Evolutionary conservation across 2,797 vertebrate species (phyloP).

Genomic region (Apodemus agrarius): DNA sequence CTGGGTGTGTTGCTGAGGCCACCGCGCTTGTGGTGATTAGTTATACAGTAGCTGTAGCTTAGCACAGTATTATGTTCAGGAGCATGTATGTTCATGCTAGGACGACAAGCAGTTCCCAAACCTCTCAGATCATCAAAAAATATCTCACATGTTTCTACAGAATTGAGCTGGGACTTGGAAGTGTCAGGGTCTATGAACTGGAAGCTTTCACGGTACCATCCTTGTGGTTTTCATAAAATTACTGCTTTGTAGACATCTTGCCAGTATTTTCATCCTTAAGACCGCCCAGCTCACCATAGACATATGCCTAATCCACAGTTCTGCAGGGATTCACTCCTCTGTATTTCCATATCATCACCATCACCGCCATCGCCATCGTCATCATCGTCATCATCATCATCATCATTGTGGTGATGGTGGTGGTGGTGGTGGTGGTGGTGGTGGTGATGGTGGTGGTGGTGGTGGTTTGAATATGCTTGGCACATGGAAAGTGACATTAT

Average conservation of each 20-base stretch:
- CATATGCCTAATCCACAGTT: background rate
- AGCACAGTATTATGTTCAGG: background rate
- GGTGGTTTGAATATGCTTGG: too few relatives aligned
- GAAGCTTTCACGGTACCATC: background rate
- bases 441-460: too few relatives aligned
- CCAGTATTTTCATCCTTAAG: background rate
- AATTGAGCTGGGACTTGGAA: background rate
- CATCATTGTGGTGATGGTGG: too few relatives aligned
- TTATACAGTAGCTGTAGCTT: background rate
- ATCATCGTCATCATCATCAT: background rate
- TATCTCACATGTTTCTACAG: background rate
- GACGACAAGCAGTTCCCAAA: background rate
- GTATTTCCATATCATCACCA: background rate
- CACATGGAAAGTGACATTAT: too few relatives aligned
- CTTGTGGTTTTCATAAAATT: background rate
- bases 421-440: too few relatives aligned
- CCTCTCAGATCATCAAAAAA: background rate
- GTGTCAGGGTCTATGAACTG: background rate
- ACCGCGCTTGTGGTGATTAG: background rate
- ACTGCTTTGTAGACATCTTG: background rate
- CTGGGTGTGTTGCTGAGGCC: background rate
- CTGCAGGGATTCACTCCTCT: background rate
- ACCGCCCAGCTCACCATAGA: background rate
- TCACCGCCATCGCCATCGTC: background rate
- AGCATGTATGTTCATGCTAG: background rate